Evolutionary conservation across 2,888 invertebrate genomes (phyloP).

Genomic region (Tortricodes alternella): DNA sequence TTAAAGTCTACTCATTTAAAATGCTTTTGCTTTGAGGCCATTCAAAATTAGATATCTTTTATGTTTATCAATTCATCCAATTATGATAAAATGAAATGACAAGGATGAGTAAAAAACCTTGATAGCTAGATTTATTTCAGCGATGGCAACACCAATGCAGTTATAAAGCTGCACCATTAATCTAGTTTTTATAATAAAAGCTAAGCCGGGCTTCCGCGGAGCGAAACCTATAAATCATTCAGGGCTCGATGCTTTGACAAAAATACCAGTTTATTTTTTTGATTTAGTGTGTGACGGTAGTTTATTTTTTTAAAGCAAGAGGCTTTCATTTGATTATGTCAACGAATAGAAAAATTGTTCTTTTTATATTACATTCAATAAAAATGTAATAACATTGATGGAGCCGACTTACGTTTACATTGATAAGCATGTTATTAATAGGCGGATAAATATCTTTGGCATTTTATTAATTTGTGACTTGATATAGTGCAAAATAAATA

Average conservation of each 20-base stretch:
- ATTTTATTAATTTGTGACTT: no score
- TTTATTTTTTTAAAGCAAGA: neutral
- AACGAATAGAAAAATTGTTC: neutral
- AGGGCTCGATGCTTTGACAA: constrained; percentile 16
- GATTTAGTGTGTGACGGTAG: constrained; percentile 6
- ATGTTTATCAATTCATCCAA: neutral
- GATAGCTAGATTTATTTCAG: neutral
- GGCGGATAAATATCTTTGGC: no score
- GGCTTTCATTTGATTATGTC: neutral
- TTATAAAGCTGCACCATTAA: constrained; percentile 9
- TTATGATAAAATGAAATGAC: neutral
- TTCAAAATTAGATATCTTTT: no score
- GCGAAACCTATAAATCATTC: constrained; percentile 11
- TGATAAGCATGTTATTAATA: no score
- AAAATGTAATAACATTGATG: no score
- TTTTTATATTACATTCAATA: no score
- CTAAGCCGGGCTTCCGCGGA: constrained; percentile 1
- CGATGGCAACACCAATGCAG: neutral
- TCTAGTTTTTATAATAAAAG: constrained; percentile 18
- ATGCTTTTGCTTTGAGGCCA: no score
- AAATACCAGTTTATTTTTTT: constrained; percentile 17
- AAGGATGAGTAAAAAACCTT: neutral
- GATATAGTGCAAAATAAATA: no score
- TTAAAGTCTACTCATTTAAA: no score
- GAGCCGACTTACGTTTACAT: no score